These are phyloP conservation scores for Siniperca undulata DNA, from an alignment of 2,797 vertebrate genomes.

Conservation along the genomic window DNA sequence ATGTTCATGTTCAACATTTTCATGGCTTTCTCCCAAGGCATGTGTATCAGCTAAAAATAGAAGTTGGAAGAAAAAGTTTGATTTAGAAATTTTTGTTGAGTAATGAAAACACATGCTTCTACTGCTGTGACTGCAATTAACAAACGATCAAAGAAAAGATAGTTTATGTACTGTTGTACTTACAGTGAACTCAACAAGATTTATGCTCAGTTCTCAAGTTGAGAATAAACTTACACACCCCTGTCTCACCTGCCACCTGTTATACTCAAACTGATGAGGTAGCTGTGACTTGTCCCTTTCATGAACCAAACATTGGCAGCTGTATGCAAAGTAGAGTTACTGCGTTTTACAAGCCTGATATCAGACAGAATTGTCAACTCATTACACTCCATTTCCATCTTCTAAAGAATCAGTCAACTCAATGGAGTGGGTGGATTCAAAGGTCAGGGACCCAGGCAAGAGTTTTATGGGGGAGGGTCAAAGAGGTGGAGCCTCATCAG, in stretches of 20 bases:
- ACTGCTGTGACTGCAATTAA: conserved; percentile 18
- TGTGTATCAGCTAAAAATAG: conserved; percentile 49
- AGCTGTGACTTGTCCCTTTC: conserved; percentile 38
- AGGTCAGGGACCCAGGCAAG: too few relatives aligned
- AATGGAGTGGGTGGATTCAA: too few relatives aligned
- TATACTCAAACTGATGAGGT: conserved; percentile 9
- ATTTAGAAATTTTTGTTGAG: conserved; percentile 18
- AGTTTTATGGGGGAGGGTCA: not conserved
- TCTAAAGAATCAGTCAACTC: too few relatives aligned
- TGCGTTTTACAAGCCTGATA: conserved; percentile 14
- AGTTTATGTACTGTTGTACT: conserved; percentile 6
- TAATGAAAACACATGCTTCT: conserved; percentile 18
- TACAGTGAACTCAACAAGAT: conserved; percentile 10
- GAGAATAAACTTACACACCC: not conserved
- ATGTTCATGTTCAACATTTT: conserved; percentile 37
- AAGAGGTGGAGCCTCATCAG: conserved; percentile 26
- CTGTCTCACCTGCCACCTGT: conserved; percentile 51
- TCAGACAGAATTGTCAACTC: too few relatives aligned
- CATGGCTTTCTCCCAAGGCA: conserved; percentile 39
- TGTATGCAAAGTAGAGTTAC: conserved; percentile 67
- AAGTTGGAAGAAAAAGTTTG: conserved; percentile 14
- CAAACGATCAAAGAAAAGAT: not conserved
- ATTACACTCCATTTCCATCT: too few relatives aligned
- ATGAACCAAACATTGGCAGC: conserved; percentile 46
- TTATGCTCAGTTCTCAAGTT: not conserved